Evolutionary conservation across 2,888 invertebrate species (phyloP).

Genomic region (Chorisops tibialis): DNA sequence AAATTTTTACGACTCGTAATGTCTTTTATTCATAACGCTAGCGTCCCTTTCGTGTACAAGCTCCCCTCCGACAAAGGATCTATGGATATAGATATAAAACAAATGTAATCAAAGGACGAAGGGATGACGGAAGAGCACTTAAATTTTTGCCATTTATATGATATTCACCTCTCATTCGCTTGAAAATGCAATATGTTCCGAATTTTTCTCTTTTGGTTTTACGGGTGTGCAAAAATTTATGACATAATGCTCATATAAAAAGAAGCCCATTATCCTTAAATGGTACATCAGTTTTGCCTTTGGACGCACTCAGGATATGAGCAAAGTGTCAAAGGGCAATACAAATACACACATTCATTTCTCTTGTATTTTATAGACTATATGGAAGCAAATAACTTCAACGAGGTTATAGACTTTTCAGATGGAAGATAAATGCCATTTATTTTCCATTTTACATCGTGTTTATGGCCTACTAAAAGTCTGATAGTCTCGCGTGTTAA

Average conservation of each 20-base stretch:
- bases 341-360: no score
- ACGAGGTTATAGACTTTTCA: not conserved
- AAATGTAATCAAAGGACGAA: no score
- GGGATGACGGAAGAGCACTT: constrained; percentile 1
- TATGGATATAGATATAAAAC: no score
- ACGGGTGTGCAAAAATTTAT: constrained; percentile 6
- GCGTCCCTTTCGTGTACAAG: no score
- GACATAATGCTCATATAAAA: constrained; percentile 6
- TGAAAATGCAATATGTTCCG: no score
- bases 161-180: not conserved
- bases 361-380: no score
- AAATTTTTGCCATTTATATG: constrained; percentile 10
- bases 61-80: no score
- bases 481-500: constrained; percentile 29
- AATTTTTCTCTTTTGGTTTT: no score
- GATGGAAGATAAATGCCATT: constrained; percentile 22
- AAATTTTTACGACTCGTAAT: constrained; percentile 16
- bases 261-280: constrained; percentile 12
- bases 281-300: constrained; percentile 10
- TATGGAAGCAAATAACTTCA: no score
- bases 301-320: no score
- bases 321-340: no score
- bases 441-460: constrained; percentile 33
- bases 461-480: constrained; percentile 32
- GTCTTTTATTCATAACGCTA: constrained; percentile 15